Evolutionary conservation across 2,797 vertebrate species (phyloP).

Genomic region (Centroberyx gerrardi): DNA sequence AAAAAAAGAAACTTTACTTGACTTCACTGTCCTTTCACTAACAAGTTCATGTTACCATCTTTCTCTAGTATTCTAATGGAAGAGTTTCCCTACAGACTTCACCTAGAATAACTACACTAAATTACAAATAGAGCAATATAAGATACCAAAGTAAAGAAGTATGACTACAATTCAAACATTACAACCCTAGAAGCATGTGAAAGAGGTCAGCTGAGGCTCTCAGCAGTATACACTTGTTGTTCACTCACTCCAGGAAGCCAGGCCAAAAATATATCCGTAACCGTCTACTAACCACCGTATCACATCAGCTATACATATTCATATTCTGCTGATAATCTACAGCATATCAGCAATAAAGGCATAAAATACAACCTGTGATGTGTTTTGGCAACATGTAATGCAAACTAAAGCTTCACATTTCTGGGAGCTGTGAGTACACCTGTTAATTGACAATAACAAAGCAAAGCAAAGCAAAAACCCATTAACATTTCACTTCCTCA

Average conservation of each 20-base stretch:
- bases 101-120: neutral
- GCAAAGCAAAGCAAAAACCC: constrained; percentile 11
- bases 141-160: neutral
- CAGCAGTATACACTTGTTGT: neutral
- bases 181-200: neutral
- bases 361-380: no score
- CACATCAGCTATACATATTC: neutral
- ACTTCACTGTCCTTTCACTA: neutral
- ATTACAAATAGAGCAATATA: neutral
- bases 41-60: neutral
- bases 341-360: neutral
- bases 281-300: neutral
- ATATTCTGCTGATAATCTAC: neutral
- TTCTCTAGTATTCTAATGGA: neutral
- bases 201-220: constrained; percentile 27
- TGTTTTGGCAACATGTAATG: neutral
- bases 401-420: neutral
- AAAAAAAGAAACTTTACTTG: no score
- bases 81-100: neutral
- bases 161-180: neutral
- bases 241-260: neutral
- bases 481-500: neutral
- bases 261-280: no score
- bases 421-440: neutral
- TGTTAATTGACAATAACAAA: neutral